phyloP scores from a whole-genome alignment of 2,888 invertebrate species.

The Alloplasta piceator region DNA sequence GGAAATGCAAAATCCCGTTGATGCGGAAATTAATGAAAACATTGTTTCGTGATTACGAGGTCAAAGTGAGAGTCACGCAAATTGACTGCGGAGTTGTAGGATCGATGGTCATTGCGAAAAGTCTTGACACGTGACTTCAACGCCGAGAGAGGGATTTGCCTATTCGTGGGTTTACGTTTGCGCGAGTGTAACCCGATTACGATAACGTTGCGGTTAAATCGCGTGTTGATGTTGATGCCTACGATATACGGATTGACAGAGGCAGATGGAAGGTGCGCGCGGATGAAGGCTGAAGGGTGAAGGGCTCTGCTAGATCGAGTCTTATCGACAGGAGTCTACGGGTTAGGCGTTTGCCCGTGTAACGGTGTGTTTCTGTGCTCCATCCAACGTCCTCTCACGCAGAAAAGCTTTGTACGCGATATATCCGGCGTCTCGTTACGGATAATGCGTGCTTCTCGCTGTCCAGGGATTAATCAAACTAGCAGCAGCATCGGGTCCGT shows the following conservation, averaged over 20 bases:
- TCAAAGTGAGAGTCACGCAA: slow-evolving; percentile 36
- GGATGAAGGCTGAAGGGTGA: slow-evolving; percentile 27
- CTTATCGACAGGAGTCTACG: slow-evolving; percentile 58
- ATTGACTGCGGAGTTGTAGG: slow-evolving; percentile 32
- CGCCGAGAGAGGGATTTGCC: slow-evolving; percentile 24
- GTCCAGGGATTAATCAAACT: slow-evolving; percentile 66
- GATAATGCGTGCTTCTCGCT: slow-evolving; percentile 64
- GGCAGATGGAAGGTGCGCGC: slow-evolving; percentile 1
- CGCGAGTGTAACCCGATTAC: background rate
- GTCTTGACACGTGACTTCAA: slow-evolving; percentile 67
- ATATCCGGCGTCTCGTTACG: slow-evolving; percentile 52
- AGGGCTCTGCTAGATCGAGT: slow-evolving; percentile 57
- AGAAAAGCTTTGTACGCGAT: slow-evolving; percentile 16
- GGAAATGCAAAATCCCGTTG: too few relatives aligned
- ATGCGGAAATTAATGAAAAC: slow-evolving; percentile 12
- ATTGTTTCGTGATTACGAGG: slow-evolving; percentile 31
- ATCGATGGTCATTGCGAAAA: slow-evolving; percentile 55
- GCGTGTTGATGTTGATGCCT: slow-evolving; percentile 10
- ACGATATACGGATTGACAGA: background rate
- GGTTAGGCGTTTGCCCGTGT: slow-evolving; percentile 25
- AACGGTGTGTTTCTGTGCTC: slow-evolving; percentile 26
- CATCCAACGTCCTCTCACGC: background rate
- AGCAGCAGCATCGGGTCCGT: slow-evolving; percentile 58
- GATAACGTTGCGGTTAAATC: slow-evolving; percentile 16
- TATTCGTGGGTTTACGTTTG: too few relatives aligned